A percentile compares a stretch with the other conserved stretches of the same genome.
Conservation (phyloP, 2,888 invertebrate genomes). For the Sturmia bella region DNA sequence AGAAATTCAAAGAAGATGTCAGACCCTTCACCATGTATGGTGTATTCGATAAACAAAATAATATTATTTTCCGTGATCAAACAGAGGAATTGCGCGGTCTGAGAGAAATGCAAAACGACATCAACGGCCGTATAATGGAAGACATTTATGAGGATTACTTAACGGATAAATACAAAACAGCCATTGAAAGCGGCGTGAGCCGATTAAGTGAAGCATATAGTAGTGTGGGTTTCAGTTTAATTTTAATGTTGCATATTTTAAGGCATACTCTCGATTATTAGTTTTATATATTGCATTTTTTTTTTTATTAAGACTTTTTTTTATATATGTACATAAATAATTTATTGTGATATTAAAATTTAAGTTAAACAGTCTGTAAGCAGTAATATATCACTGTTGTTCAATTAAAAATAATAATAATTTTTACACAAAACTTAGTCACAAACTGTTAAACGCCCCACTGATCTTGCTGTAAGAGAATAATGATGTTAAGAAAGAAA, state of each 20-base stretch:
- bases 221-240: neutral
- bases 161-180: slow-evolving; percentile 73
- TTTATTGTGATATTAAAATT: slow-evolving; percentile 71
- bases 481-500: neutral
- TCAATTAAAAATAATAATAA: neutral
- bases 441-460: slow-evolving; percentile 15
- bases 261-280: slow-evolving; percentile 17
- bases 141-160: slow-evolving; percentile 77
- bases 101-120: slow-evolving; percentile 76
- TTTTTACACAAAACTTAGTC: slow-evolving; percentile 31
- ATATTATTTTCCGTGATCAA: slow-evolving; percentile 85
- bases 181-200: slow-evolving; percentile 36
- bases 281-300: slow-evolving; percentile 14
- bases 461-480: slow-evolving; percentile 30
- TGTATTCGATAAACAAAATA: slow-evolving; percentile 84
- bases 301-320: slow-evolving; percentile 43
- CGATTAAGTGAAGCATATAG: neutral
- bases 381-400: slow-evolving; percentile 15
- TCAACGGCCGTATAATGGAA: slow-evolving; percentile 78
- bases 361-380: slow-evolving; percentile 54
- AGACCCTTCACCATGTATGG: slow-evolving; percentile 88
- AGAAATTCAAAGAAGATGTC: slow-evolving; percentile 83
- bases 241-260: slow-evolving; percentile 10
- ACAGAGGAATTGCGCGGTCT: slow-evolving; percentile 78
- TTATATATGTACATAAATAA: slow-evolving; percentile 58